Percentiles rank a stretch among this genome's conserved stretches.
Evolutionary conservation across 2,797 vertebrate species (phyloP).

Genomic region (Pangasius djambal): DNA sequence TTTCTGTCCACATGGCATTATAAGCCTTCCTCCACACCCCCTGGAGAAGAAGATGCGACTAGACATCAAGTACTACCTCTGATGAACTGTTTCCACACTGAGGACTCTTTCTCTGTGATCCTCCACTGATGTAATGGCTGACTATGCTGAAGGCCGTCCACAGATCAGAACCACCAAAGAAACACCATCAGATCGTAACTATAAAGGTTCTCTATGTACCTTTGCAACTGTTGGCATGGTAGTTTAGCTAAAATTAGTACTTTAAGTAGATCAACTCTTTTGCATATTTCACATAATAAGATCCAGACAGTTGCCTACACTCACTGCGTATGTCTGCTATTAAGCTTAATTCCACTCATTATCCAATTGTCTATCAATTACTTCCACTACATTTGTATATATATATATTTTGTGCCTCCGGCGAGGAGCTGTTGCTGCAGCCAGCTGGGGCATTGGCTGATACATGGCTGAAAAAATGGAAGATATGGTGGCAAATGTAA

Average conservation of each 20-base stretch:
- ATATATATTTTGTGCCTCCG: background rate
- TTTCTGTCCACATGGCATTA: background rate
- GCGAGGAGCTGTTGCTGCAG: background rate
- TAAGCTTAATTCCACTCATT: background rate
- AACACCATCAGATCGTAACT: background rate
- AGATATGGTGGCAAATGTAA: slow-evolving; percentile 57
- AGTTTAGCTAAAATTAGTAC: background rate
- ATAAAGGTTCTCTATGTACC: background rate
- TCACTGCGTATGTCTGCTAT: background rate
- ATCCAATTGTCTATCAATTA: background rate
- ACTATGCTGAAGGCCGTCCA: background rate
- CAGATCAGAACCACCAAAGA: background rate
- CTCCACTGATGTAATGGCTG: background rate
- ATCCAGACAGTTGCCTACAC: background rate
- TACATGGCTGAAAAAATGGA: slow-evolving; percentile 23
- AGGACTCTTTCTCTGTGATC: background rate
- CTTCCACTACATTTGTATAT: background rate
- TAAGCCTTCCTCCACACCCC: background rate
- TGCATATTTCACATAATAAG: background rate
- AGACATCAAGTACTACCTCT: background rate
- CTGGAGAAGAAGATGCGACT: background rate
- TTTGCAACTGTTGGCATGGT: background rate
- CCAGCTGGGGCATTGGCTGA: background rate
- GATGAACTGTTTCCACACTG: background rate
- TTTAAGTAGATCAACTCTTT: background rate